phyloP scores from a whole-genome alignment of 53 echinoderm and acorn worm genomes.

The Apostichopus leukothele region DNA sequence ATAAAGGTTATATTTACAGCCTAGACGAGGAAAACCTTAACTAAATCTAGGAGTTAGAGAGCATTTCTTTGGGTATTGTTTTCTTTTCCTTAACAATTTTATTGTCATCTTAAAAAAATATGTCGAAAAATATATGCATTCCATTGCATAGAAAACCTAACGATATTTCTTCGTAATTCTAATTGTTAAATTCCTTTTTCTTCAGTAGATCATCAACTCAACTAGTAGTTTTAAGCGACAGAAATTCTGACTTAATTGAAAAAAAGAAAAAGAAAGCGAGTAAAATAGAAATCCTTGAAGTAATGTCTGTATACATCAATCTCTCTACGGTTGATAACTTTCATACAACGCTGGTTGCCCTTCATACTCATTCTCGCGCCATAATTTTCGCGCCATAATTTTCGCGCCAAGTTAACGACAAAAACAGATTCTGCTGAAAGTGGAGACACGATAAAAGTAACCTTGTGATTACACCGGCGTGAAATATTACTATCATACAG shows the following conservation, averaged over 20 bases:
- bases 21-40: too few relatives aligned
- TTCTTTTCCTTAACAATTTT: too few relatives aligned
- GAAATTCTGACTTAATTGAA: background rate
- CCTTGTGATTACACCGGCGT: slow-evolving; percentile 47
- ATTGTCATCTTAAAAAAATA: too few relatives aligned
- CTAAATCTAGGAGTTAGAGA: too few relatives aligned
- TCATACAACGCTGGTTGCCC: slow-evolving; percentile 17
- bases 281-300: slow-evolving; percentile 26
- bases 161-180: too few relatives aligned
- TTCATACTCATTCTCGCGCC: background rate
- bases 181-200: too few relatives aligned
- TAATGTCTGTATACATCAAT: background rate
- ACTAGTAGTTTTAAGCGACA: too few relatives aligned
- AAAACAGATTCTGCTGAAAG: slow-evolving; percentile 18
- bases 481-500: slow-evolving; percentile 28
- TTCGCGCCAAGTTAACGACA: slow-evolving; percentile 33
- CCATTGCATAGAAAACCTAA: too few relatives aligned
- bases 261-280: background rate
- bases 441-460: slow-evolving; percentile 30
- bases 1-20: too few relatives aligned
- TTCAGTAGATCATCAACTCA: too few relatives aligned
- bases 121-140: too few relatives aligned
- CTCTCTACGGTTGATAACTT: slow-evolving; percentile 33
- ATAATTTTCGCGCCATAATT: slow-evolving; percentile 17
- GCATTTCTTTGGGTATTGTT: too few relatives aligned